Evolutionary conservation across 2,888 invertebrate species (phyloP), one percentile per base, ranked within the genome.

Genomic region (Siphonodentalium dalli): DNA sequence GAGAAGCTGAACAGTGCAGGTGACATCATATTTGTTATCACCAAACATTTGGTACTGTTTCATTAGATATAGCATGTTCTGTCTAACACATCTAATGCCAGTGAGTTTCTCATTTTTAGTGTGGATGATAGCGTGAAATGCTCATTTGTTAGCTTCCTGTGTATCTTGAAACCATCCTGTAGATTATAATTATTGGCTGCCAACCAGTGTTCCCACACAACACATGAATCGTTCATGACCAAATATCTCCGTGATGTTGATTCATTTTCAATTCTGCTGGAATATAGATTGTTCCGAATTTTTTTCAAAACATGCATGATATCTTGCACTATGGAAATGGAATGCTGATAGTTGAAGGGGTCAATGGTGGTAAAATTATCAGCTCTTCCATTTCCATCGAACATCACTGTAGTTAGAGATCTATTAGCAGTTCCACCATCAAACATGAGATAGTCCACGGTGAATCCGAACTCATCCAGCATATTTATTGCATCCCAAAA

Each of bases 341-440:
- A n/a, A n/a, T n/a, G n/a, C n/a, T n/a, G n/a, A n/a, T n/a, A n/a
- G n/a, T n/a, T n/a, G n/a, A n/a, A n/a, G n/a, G n/a, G n/a, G n/a
- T n/a, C n/a, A n/a, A n/a, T n/a, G n/a, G n/a, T n/a, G n/a, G n/a
- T n/a, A n/a, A n/a, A 58, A n/a, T 52, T 37, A 3, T 13, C 21
- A 1, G 43, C 41, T 20, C 49, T 37, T 15, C 45, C 34, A 34
- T 40, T 31, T 11, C 34, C 35, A n/a, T n/a, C n/a, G 13, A 54
- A 45, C 6, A 58, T 34, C 53, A 58, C 48, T 4, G 39, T 51
- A 1, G 28, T 44, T 11, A 61, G 55, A 0, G 50, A 13, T 18
- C 61, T 34, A 40, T 61, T 63, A 7, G 63, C 53, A 20, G 54
- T 42, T 2, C 56, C 63, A 15, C 64, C 61, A 43, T 61, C 63